Evolutionary conservation across 2,888 invertebrate genomes (phyloP), one percentile per base, ranked within the genome.

Genomic region (Drosophila rubida): DNA sequence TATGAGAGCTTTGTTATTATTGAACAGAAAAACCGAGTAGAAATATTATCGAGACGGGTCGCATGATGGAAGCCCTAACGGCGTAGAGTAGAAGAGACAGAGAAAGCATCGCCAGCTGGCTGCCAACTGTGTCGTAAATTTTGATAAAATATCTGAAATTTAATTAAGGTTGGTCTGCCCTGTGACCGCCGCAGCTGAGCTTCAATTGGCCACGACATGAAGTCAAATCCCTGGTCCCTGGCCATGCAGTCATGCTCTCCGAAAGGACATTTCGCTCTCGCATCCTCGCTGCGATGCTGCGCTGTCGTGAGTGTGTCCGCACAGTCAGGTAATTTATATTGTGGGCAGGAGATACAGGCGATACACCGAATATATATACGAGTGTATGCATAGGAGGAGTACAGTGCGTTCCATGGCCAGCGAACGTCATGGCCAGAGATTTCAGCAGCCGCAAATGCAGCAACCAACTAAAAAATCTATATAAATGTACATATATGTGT

Each of bases 121-220:
- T 11, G 13, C 11, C 7, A 22, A 42, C 51, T 48, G 53, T 51
- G 69, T 59, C 82, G 73, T 75, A 85, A 79, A 87, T 82, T 84
- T 62, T 78, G 82, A 74, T 79, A 71, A 74, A 79, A 82, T 69
- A 69, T 68, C 75, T 50, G 68, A 82, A 84, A 84, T 87, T 84
- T 84, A 84, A 84, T 87, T 87, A 82, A 78, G 69, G 46, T 27
- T 51, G 46, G 48, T 49, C 68, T 35, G 65, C 42, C n/a, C 61
- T 11, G 37, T 14, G 48, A 19, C 44, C 14, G 30, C 22, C 54
- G 54, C 58, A 66, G 44, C 59, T 57, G 37, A 42, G 50, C 48
- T 48, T 51, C 57, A 62, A 62, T 62, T 61, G 71, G 35, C 48
- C 30, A 37, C 63, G 53, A 64, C 51, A 55, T 51, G 11, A 57